Conservation (phyloP, 2,113 vertebrate species). For the Lamprotornis superbus region DNA sequence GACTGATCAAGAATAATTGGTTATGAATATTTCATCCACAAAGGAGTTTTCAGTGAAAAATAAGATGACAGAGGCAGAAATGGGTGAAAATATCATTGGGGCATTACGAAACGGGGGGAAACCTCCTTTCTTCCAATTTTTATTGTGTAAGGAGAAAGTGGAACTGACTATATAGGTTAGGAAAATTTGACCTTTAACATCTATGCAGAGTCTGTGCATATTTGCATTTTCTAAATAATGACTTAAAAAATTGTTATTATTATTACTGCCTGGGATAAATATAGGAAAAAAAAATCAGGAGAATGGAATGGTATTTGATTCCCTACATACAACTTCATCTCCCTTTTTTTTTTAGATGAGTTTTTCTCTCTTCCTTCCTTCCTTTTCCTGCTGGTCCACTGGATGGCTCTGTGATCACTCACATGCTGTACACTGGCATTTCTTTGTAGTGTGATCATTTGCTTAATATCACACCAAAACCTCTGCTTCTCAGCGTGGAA, state of each 20-base stretch:
- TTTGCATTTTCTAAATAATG: background rate
- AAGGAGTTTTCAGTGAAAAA: background rate
- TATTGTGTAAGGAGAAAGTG: background rate
- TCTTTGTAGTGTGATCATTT: background rate
- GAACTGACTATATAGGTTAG: background rate
- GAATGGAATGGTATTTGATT: background rate
- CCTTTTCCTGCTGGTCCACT: conserved; percentile 44
- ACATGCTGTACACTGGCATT: background rate
- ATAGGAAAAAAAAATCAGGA: background rate
- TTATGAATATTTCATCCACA: conserved; percentile 12
- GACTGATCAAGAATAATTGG: conserved; percentile 14
- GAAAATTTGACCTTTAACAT: background rate
- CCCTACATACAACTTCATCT: background rate
- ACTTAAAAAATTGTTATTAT: background rate
- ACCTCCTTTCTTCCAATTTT: fast-evolving
- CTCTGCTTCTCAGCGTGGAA: background rate
- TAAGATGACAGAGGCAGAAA: background rate
- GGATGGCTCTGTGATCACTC: conserved; percentile 63
- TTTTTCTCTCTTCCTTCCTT: background rate
- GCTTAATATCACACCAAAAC: background rate
- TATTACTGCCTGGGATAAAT: background rate
- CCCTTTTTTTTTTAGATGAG: background rate
- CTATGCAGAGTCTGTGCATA: too few relatives aligned
- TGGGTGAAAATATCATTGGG: background rate
- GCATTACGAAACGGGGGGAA: background rate